Percentiles rank a stretch among this genome's conserved stretches.
Conservation (phyloP, 1,140 invertebrate species). For the Bombus soroeensis region DNA sequence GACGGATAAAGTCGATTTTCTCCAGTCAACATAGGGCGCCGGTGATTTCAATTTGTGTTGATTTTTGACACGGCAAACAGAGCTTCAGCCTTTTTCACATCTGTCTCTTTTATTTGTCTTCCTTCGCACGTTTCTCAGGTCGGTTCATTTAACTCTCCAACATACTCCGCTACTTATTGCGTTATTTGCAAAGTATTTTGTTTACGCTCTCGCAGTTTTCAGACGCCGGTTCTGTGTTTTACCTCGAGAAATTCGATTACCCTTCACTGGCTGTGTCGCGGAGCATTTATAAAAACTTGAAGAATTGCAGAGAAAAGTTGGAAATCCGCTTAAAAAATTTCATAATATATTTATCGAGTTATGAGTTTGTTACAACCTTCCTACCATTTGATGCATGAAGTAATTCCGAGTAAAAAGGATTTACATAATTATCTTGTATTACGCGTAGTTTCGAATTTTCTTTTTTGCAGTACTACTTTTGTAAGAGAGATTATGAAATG, state of each 20-base stretch:
- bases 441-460: background rate
- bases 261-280: too few species aligned
- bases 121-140: conserved; percentile 53
- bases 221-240: background rate
- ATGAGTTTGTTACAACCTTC: conserved; percentile 4
- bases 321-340: conserved; percentile 42
- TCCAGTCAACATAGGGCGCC: conserved; percentile 70
- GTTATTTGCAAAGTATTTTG: conserved; percentile 79
- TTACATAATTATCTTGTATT: conserved; percentile 14
- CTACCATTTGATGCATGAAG: background rate
- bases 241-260: conserved; percentile 28
- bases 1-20: conserved; percentile 67
- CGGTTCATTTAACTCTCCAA: conserved; percentile 78
- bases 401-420: conserved; percentile 11
- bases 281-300: background rate
- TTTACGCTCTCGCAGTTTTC: conserved; percentile 66
- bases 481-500: background rate
- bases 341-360: conserved; percentile 41
- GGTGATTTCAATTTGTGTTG: conserved; percentile 81
- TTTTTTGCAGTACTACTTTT: background rate
- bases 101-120: conserved; percentile 76
- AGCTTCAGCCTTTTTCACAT: conserved; percentile 66
- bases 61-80: conserved; percentile 81
- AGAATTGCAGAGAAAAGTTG: background rate
- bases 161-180: conserved; percentile 72